These are phyloP conservation scores for Biston stratarius DNA, from an alignment of 2,888 invertebrate species.

Conservation along the genomic window DNA sequence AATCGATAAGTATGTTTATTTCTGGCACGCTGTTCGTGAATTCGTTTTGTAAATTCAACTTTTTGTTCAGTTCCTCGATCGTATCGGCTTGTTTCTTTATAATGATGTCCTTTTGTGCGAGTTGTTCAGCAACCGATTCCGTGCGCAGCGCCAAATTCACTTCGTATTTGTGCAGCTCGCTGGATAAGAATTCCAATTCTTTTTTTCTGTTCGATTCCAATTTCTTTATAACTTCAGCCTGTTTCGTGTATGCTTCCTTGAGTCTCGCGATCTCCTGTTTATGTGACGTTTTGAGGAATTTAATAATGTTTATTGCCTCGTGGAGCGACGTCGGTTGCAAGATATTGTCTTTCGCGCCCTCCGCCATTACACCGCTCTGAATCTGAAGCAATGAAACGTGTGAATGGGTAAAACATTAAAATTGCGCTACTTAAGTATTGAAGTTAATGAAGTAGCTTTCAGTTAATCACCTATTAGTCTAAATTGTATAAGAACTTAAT, in stretches of 20 bases:
- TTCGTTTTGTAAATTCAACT: conserved; percentile 62
- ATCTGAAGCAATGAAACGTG: conserved; percentile 64
- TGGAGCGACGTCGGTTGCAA: conserved; percentile 75
- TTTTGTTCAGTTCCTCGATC: conserved; percentile 72
- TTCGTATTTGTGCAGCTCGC: conserved; percentile 80
- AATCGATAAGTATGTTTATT: conserved; percentile 72
- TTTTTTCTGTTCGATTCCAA: conserved; percentile 77
- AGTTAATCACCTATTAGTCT: conserved; percentile 31
- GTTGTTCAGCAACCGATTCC: conserved; percentile 73
- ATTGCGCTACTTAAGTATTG: conserved; percentile 14
- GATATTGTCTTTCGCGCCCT: conserved; percentile 64
- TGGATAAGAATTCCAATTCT: conserved; percentile 78
- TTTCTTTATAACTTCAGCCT: conserved; percentile 74
- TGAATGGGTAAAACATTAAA: conserved; percentile 40
- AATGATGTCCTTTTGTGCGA: conserved; percentile 75
- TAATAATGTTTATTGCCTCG: conserved; percentile 80
- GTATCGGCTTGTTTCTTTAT: conserved; percentile 71
- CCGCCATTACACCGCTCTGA: conserved; percentile 60
- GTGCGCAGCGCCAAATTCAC: conserved; percentile 74
- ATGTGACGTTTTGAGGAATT: conserved; percentile 78
- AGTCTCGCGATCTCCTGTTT: conserved; percentile 77
- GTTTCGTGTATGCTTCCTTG: conserved; percentile 72
- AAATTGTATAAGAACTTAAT: conserved; percentile 30
- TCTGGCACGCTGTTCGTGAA: conserved; percentile 63
- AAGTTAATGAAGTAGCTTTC: conserved; percentile 29